Conservation (phyloP, 2,797 vertebrate species). For the Parauchenoglanis punctatus region DNA sequence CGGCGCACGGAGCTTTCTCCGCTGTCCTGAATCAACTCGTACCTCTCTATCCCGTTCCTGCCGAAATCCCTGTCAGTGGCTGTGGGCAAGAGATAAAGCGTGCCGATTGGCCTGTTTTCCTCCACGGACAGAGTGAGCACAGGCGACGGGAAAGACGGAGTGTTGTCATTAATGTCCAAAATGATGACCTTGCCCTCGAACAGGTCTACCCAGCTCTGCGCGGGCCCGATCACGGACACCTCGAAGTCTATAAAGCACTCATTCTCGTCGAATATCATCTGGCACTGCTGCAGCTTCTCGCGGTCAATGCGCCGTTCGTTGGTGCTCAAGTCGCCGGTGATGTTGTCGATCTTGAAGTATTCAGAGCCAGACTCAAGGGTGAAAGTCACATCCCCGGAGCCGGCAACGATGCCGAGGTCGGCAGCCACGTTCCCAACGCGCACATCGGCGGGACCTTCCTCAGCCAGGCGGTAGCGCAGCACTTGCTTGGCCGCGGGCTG, state of each 20-base stretch:
- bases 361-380: constrained; percentile 96
- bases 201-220: constrained; percentile 97
- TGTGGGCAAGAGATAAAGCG: constrained; percentile 93
- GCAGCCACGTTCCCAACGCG: constrained; percentile 93
- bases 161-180: constrained; percentile 97
- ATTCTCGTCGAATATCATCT: constrained; percentile 99
- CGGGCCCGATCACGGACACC: constrained; percentile 97
- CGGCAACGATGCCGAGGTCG: constrained; percentile 91
- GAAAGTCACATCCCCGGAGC: constrained; percentile 95
- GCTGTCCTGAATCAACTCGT: constrained; percentile 92
- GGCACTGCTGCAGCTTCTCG: constrained; percentile 97
- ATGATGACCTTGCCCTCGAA: constrained; percentile 97
- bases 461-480: constrained; percentile 90
- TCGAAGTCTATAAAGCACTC: constrained; percentile 98
- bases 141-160: constrained; percentile 94
- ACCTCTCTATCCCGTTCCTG: constrained; percentile 94
- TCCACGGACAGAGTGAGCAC: constrained; percentile 96
- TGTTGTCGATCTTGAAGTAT: constrained; percentile 98
- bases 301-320: constrained; percentile 96
- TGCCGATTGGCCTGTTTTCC: constrained; percentile 97
- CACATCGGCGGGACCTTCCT: constrained; percentile 94
- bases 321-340: constrained; percentile 95
- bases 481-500: constrained; percentile 92
- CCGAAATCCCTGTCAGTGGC: constrained; percentile 97
- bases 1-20: constrained; percentile 79